Conservation (phyloP, 2,888 invertebrate genomes). For the Ethmia dodecea region DNA sequence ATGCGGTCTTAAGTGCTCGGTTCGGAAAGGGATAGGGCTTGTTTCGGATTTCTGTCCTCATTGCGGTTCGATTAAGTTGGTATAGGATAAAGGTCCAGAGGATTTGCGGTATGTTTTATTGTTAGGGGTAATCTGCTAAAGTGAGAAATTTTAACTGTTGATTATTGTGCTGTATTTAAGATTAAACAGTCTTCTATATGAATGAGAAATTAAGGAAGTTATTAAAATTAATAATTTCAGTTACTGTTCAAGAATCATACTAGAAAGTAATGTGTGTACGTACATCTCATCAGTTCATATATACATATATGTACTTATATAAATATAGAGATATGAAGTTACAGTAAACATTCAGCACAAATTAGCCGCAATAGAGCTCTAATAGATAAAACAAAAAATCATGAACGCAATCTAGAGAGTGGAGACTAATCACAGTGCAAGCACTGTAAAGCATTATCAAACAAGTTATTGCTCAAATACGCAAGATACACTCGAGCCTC, state of each 20-base stretch:
- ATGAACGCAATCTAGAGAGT: conserved; percentile 48
- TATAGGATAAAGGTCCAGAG: conserved; percentile 22
- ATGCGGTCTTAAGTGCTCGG: conserved; percentile 56
- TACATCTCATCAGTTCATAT: too few species aligned
- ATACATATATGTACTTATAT: too few species aligned
- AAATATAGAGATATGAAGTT: too few species aligned
- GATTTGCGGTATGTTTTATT: conserved; percentile 26
- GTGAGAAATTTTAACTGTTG: too few species aligned
- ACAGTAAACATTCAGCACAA: conserved; percentile 22
- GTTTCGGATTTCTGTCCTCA: conserved; percentile 41
- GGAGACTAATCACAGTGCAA: conserved; percentile 58
- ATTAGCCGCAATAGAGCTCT: conserved; percentile 31
- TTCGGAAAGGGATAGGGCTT: conserved; percentile 42
- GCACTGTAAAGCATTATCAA: conserved; percentile 62
- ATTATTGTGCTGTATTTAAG: too few species aligned
- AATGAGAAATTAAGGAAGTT: too few species aligned
- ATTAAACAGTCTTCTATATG: too few species aligned
- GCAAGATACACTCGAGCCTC: conserved; percentile 63
- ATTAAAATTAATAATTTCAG: too few species aligned
- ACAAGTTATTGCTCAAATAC: conserved; percentile 73
- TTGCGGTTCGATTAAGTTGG: conserved; percentile 46
- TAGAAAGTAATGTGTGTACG: too few species aligned
- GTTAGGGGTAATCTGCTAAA: too few species aligned
- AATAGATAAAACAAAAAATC: conserved; percentile 50
- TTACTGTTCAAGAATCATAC: too few species aligned